Base-by-base conservation (phyloP, 2,888 invertebrate species). In the Hanleya hanleyi region DNA sequence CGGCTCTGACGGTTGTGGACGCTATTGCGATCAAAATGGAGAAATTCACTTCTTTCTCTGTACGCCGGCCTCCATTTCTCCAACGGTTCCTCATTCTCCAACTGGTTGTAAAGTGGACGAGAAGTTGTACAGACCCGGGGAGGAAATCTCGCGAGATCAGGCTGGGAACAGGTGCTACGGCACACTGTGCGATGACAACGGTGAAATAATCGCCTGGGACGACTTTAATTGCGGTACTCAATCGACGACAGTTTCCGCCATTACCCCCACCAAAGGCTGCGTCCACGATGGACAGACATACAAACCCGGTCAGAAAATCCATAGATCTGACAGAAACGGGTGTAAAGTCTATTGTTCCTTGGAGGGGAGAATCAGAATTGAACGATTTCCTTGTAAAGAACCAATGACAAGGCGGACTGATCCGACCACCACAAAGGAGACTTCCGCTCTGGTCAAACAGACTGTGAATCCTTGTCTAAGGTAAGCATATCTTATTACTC, bases 141-240 rank as follows among this genome's bases (percentile, higher is more conserved):
- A 71, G 35, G 73, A 77, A 29, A 77, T 79, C 12, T 57, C 49
- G 6, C 71, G 73, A 26, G 37, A 22, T 1, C 61, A 71, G 26
- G 62, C 69, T 29, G 76, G 74, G 12, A 38, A 41, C 1, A 18
- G 57, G 1, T 79, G 79, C 64, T 67, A 41, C 4, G 79, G 79
- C 7, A 50, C 66, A 4, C 76, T 75, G 26, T 79, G 79, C 70
- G 79, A 79, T 62, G 74, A 57, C 35, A 73, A 77, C 50, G 70
- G 71, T 4, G 50, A 37, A 12, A 12, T 79, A n/a, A 69, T 70
- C 12, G n/a, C 64, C 12, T 79, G 76, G 77, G 26, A 64, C 9
- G 79, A 79, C 29, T 57, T 57, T 29, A 57, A 22, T 15, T 57
- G 57, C 9, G 57, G 57, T 1, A 26, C 22, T 26, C 15, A 22